Base-by-base conservation (phyloP, 2,113 vertebrate genomes). In the Sarotherodon lohbergeri region DNA sequence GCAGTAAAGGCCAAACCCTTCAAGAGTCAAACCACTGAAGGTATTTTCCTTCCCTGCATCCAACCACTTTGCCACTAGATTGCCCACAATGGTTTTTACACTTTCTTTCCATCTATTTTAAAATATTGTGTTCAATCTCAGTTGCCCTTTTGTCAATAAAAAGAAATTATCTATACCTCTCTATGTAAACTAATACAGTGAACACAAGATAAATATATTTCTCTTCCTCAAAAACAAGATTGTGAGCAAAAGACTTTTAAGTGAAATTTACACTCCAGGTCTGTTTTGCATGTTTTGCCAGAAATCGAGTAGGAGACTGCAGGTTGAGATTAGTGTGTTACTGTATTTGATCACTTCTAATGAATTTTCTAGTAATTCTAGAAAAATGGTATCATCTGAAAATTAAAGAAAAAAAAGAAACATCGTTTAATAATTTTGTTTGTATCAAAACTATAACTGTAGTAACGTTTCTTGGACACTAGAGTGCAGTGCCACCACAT, bases 401-500 rank as follows among this genome's bases (percentile, higher is more conserved):
- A 39, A 39, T 13, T 50, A 39, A 68, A 68, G 34, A 68, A 22
- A 68, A 27, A 27, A 66, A 39, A 39, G 19, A 39, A 39, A 68
- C 61, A 68, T 7, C 10, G 22, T 39, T 76, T 50, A 50, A 32
- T 78, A 19, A 32, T 78, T 50, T 79, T 4, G 9, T 5, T 48
- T 36, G 5, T 11, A 9, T 41, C 11, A 24, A 22, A 81, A 55
- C 5, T 6, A 5, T 10, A 50, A 16, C 9, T 85, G 91, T 73
- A 93, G 82, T 95, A 84, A 22, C 10, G 13, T 2, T 27, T 1
- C 48, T 63, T 86, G 78, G n/a, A 22, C 95, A 88, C 87, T 89
- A 93, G 94, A 91, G 88, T 5, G 83, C 41, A 68, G 89, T 89
- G 78, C 16, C 10, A 19, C 36, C 48, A 68, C 50, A 86, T 54